Evolutionary conservation across 2,888 invertebrate genomes (phyloP).

Genomic region (Nudaria mundana): DNA sequence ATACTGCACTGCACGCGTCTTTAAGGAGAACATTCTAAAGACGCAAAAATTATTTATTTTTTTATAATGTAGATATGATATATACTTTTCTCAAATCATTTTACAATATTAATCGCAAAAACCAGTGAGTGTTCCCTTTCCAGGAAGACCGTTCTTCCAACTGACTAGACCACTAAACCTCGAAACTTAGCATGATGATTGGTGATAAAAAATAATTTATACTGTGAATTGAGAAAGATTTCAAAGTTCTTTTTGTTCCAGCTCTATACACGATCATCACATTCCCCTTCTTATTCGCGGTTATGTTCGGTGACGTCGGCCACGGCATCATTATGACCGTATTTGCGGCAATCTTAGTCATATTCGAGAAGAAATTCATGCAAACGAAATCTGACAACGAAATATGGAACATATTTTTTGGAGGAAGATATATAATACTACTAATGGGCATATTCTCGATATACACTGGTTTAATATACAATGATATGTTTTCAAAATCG

Average conservation of each 20-base stretch:
- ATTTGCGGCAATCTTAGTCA: slow-evolving; percentile 83
- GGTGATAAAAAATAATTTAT: background rate
- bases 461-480: slow-evolving; percentile 88
- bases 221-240: background rate
- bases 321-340: slow-evolving; percentile 86
- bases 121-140: too few species aligned
- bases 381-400: slow-evolving; percentile 78
- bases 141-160: too few species aligned
- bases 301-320: slow-evolving; percentile 90
- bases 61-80: too few species aligned
- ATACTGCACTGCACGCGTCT: too few species aligned
- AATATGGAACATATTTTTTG: slow-evolving; percentile 88
- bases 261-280: slow-evolving; percentile 87
- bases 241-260: slow-evolving; percentile 41
- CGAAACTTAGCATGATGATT: background rate
- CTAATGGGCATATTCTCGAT: slow-evolving; percentile 88
- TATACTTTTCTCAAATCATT: too few species aligned
- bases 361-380: slow-evolving; percentile 82
- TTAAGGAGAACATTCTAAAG: too few species aligned
- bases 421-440: slow-evolving; percentile 87
- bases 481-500: slow-evolving; percentile 87
- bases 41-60: too few species aligned
- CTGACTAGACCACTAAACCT: background rate
- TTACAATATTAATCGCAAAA: too few species aligned
- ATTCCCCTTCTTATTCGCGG: slow-evolving; percentile 89